Evolutionary conservation across 2,888 invertebrate species (phyloP).

Genomic region (Ptychoptera contaminata): DNA sequence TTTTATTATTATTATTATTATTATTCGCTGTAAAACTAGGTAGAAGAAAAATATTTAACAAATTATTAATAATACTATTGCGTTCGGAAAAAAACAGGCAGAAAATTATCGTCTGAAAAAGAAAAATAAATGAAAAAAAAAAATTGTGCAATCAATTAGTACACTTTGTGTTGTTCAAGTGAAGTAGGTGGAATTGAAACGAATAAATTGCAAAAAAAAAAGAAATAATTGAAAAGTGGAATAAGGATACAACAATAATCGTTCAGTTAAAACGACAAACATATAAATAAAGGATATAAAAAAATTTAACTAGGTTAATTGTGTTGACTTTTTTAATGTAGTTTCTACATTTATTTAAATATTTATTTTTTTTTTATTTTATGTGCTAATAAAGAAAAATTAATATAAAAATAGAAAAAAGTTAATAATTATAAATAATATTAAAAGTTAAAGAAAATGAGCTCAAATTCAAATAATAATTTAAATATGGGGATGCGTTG

Average conservation of each 20-base stretch:
- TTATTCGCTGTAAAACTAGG: no score
- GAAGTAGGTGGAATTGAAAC: neutral
- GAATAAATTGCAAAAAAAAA: neutral
- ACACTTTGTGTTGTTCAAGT: no score
- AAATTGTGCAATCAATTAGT: no score
- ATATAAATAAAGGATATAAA: neutral
- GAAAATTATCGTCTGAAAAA: no score
- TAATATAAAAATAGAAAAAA: neutral
- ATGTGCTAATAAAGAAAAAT: neutral
- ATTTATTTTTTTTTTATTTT: neutral
- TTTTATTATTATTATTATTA: no score
- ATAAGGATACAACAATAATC: neutral
- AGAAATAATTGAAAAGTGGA: neutral
- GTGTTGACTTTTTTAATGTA: neutral
- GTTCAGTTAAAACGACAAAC: neutral
- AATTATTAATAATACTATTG: no score
- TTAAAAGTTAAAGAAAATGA: constrained; percentile 8
- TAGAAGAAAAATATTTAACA: no score
- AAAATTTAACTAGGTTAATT: neutral
- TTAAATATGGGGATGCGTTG: constrained; percentile 53
- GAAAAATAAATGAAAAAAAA: no score
- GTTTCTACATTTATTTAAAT: neutral
- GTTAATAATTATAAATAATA: neutral
- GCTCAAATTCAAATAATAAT: constrained; percentile 22
- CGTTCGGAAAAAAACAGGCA: no score